Evolutionary conservation across 2,888 invertebrate genomes (phyloP).

Genomic region (Orthosia incerta): DNA sequence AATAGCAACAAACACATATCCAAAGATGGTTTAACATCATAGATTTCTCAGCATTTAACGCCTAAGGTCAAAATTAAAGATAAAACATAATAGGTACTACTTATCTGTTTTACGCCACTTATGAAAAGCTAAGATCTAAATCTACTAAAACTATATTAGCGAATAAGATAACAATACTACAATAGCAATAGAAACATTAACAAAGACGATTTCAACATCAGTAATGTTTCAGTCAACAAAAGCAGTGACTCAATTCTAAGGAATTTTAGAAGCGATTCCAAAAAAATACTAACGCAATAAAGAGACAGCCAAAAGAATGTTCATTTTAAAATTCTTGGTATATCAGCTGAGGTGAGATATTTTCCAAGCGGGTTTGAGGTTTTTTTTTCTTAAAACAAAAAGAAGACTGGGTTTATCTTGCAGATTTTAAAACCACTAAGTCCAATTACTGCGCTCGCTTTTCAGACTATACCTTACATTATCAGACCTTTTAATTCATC

Average conservation of each 20-base stretch:
- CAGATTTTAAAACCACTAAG: not conserved
- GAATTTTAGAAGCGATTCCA: constrained; percentile 31
- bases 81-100: constrained; percentile 4
- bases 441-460: not conserved
- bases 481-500: not conserved
- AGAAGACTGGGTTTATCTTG: not conserved
- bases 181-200: constrained; percentile 33
- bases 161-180: constrained; percentile 18
- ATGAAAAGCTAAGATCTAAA: not conserved
- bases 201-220: constrained; percentile 25
- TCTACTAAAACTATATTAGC: not conserved
- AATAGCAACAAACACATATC: too few relatives aligned
- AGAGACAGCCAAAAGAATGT: constrained; percentile 36
- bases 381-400: not conserved
- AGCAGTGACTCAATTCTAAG: constrained; percentile 28
- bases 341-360: constrained; percentile 11
- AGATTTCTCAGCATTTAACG: not conserved
- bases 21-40: too few relatives aligned
- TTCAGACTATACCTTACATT: not conserved
- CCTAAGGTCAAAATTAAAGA: constrained; percentile 4
- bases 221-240: constrained; percentile 29
- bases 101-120: constrained; percentile 1
- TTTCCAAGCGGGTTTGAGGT: not conserved
- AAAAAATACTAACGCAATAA: constrained; percentile 14
- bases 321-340: constrained; percentile 43